Evolutionary conservation across 2,113 vertebrate species (phyloP), one percentile per base, ranked within the genome.

Genomic region (Hyperopisus bebe): DNA sequence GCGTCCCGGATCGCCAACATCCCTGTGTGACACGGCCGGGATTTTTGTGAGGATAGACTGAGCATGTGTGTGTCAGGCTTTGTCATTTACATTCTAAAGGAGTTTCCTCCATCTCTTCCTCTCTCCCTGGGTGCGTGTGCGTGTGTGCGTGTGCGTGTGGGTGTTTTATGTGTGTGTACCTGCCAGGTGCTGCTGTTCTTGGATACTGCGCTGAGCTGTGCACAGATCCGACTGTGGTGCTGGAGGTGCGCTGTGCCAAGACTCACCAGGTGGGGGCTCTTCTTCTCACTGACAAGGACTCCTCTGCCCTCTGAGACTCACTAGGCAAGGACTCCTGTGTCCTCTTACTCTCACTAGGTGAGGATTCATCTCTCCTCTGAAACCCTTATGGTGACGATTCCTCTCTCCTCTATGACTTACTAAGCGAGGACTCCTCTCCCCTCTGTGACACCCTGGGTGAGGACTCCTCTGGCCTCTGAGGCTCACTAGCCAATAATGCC

Each of bases 201-300:
- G 89, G 89, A 89, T 35, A 46, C 50, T n/a, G 77, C 24, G n/a
- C 48, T 47, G 51, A 83, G 80, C 15, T 21, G 5, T 35, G 48
- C 50, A 58, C 50, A 47, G 80, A 84, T n/a, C 39, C 15, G 80
- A 85, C 80, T 19, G n/a, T 51, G 46, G 88, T 27, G 58, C 70
- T 46, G 88, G 19, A 44, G 88, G 74, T 53, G 74, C 55, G 11
- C 51, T 11, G 35, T 53, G 77, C 6, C 51, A 39, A 89, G 24
- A 84, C 42, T 84, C 74, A 85, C 88, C 47, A 89, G 85, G 85
- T 87, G 85, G 39, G 85, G 85, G 27, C 42, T 83, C 80, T 21
- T 44, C 80, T 24, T 47, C 44, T 83, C 21, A 15, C 80, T 83
- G 21, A 42, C 4, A 47, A 83, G 42, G 39, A 47, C 82, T 84